Percentiles rank a stretch among this genome's conserved stretches.
phyloP scores from a whole-genome alignment of 2,888 invertebrate genomes.

The Anagyrus pseudococci region DNA sequence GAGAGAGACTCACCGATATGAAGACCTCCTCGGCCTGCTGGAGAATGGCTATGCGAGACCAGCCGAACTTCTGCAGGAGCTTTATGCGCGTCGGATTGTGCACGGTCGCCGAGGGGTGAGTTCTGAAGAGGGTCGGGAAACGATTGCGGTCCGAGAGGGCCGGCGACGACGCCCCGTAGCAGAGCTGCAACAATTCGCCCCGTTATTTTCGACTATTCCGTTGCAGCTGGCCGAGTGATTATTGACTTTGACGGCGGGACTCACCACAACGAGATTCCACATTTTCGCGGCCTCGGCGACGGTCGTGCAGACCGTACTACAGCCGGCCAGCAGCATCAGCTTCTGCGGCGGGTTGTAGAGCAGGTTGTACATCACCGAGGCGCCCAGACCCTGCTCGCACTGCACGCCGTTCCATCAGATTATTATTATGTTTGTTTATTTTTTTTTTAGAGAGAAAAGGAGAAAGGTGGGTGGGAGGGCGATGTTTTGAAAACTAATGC shows the following conservation, averaged over 20 bases:
- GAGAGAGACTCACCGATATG: slow-evolving; percentile 84
- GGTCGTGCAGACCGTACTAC: slow-evolving; percentile 98
- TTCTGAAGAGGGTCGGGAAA: slow-evolving; percentile 97
- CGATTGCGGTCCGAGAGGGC: slow-evolving; percentile 95
- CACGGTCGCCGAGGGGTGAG: slow-evolving; percentile 98
- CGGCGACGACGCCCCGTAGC: slow-evolving; percentile 98
- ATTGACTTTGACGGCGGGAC: no score
- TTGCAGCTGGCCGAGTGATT: no score
- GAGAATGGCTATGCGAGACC: slow-evolving; percentile 96
- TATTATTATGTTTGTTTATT: slow-evolving; percentile 6
- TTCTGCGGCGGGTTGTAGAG: slow-evolving; percentile 95
- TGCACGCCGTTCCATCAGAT: slow-evolving; percentile 63
- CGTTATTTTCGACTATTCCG: no score
- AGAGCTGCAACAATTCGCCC: no score
- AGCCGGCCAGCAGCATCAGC: slow-evolving; percentile 92
- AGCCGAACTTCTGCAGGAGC: slow-evolving; percentile 95
- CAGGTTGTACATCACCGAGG: slow-evolving; percentile 98
- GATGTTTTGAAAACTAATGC: not conserved
- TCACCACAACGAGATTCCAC: slow-evolving; percentile 99
- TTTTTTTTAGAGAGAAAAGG: no score
- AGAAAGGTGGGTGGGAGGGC: no score
- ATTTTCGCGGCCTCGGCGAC: slow-evolving; percentile 99
- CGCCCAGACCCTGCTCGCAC: slow-evolving; percentile 98
- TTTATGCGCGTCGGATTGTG: slow-evolving; percentile 98
- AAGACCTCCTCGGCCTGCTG: slow-evolving; percentile 99